Evolutionary conservation across 2,888 invertebrate species (phyloP).

Genomic region (Rotaria magnacalcarata): DNA sequence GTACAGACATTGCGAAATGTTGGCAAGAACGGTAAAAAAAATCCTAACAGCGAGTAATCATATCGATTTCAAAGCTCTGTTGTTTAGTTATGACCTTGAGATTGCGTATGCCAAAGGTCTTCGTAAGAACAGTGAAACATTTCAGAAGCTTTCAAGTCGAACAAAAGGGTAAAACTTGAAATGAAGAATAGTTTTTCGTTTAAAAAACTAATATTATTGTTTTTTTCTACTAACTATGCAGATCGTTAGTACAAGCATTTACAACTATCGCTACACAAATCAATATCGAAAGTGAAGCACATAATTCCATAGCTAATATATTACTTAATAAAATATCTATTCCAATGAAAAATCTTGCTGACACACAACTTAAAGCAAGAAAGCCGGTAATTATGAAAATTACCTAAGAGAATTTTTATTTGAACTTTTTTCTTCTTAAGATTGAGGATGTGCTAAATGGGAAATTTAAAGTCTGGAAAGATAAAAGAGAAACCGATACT

Average conservation of each 20-base stretch:
- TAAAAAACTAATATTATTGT: too few relatives aligned
- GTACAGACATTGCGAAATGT: constrained; percentile 37
- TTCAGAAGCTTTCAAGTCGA: not conserved
- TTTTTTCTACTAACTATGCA: not conserved
- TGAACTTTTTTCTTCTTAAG: not conserved
- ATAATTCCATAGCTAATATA: not conserved
- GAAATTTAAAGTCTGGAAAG: constrained; percentile 11
- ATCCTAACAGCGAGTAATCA: too few relatives aligned
- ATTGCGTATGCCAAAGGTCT: not conserved
- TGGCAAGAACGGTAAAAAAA: constrained; percentile 8
- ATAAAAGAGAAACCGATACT: constrained; percentile 10
- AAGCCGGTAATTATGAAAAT: not conserved
- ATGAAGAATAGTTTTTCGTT: too few relatives aligned
- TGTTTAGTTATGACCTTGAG: not conserved
- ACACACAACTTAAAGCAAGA: constrained; percentile 17
- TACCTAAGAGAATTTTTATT: not conserved
- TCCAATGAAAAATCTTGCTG: constrained; percentile 31
- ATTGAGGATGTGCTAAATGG: not conserved
- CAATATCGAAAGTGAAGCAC: not conserved
- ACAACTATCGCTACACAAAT: not conserved
- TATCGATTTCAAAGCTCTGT: not conserved
- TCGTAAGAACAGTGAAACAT: constrained; percentile 27
- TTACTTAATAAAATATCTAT: not conserved
- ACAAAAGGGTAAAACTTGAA: not conserved
- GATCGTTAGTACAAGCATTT: not conserved